Conservation (phyloP, 2,113 vertebrate genomes). For the Cricetomys ansorgei region DNA sequence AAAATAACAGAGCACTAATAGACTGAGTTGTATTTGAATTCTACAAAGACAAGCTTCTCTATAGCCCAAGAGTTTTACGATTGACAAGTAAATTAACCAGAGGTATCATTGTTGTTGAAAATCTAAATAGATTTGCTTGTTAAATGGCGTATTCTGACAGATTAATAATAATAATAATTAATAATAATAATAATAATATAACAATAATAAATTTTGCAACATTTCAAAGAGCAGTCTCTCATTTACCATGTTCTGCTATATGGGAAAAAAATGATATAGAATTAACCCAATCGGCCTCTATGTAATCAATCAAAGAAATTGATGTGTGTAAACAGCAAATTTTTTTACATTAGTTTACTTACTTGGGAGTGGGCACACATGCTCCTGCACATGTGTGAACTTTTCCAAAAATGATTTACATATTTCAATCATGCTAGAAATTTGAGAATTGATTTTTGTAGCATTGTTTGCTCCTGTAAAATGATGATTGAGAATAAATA, state of each 20-base stretch:
- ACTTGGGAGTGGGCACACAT: too few species aligned
- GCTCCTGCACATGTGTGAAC: background rate
- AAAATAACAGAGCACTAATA: background rate
- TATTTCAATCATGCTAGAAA: background rate
- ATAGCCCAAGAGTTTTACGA: background rate
- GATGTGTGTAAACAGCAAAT: background rate
- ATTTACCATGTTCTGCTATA: background rate
- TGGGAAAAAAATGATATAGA: background rate
- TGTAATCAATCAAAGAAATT: background rate
- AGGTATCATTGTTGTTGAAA: background rate
- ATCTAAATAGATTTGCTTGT: conserved; percentile 3
- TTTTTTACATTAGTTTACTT: background rate
- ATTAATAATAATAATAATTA: background rate
- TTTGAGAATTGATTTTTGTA: background rate
- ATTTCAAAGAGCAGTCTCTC: background rate
- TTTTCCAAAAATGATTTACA: conserved; percentile 16
- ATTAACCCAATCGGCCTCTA: background rate
- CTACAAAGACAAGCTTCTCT: background rate
- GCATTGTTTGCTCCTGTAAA: background rate
- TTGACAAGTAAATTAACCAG: background rate
- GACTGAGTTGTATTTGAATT: background rate
- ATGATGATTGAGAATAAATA: background rate
- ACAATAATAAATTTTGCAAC: background rate
- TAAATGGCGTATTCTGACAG: background rate
- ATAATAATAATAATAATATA: background rate